Conservation (phyloP, 2,797 vertebrate species). For the Chelon labrosus region DNA sequence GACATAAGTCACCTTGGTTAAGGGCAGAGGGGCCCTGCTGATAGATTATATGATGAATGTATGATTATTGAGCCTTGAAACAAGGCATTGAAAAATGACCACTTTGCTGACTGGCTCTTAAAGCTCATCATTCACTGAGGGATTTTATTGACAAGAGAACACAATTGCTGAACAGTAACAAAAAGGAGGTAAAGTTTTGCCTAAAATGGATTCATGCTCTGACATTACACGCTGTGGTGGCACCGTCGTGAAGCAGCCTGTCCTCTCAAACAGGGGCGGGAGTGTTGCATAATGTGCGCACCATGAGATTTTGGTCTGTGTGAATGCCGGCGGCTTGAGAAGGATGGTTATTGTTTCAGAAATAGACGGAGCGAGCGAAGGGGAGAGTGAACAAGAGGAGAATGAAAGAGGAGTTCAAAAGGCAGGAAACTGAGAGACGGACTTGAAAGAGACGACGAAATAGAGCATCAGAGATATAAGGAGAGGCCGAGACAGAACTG, state of each 20-base stretch:
- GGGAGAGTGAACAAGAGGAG: constrained; percentile 2
- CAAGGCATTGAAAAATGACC: constrained; percentile 69
- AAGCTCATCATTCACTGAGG: constrained; percentile 50
- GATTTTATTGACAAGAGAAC: constrained; percentile 54
- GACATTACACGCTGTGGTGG: background rate
- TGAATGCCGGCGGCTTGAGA: constrained; percentile 38
- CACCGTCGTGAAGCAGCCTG: background rate
- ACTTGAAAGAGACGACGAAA: constrained; percentile 36
- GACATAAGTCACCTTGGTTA: constrained; percentile 61
- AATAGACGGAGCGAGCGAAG: constrained; percentile 4
- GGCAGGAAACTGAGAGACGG: constrained; percentile 23
- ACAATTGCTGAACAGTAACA: constrained; percentile 44
- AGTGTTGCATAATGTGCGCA: constrained; percentile 35
- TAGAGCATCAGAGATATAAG: constrained; percentile 3
- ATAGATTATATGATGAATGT: constrained; percentile 54
- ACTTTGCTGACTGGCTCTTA: constrained; percentile 53
- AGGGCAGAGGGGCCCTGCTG: constrained; percentile 31
- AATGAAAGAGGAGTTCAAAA: constrained; percentile 28
- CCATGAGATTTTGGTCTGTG: constrained; percentile 23
- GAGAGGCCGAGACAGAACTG: background rate
- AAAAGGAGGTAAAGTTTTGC: constrained; percentile 1
- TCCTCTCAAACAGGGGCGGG: background rate
- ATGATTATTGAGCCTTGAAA: constrained; percentile 67
- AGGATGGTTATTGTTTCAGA: constrained; percentile 54
- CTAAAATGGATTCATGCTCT: background rate